Evolutionary conservation across 1,140 invertebrate species (phyloP).

Genomic region (Sinonovacula constricta): DNA sequence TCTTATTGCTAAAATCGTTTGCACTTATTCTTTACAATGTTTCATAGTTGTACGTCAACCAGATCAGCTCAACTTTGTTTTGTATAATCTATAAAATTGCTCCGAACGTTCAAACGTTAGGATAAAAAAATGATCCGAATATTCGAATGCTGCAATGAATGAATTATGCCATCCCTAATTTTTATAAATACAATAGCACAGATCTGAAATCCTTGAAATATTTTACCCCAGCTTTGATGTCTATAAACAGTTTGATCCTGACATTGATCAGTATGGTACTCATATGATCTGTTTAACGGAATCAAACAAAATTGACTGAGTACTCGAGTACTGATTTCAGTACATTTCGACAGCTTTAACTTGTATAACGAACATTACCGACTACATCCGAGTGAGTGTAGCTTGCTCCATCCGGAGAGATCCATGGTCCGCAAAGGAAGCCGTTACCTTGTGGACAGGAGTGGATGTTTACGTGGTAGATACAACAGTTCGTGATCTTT

Average conservation of each 20-base stretch:
- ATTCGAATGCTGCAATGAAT: no score
- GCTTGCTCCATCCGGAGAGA: conserved; percentile 59
- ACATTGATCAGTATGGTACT: no score
- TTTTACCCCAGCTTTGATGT: not conserved
- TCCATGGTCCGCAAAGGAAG: conserved; percentile 71
- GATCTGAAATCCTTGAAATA: not conserved
- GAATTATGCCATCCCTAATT: no score
- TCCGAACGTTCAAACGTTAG: no score
- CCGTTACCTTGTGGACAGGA: conserved; percentile 63
- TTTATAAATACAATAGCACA: not conserved
- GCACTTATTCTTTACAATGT: no score
- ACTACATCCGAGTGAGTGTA: conserved; percentile 62
- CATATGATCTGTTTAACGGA: not conserved
- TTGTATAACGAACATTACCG: not conserved
- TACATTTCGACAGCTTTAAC: not conserved
- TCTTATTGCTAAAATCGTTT: not conserved
- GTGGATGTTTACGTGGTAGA: conserved; percentile 72
- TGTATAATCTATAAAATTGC: no score
- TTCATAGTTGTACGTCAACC: no score
- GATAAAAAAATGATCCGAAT: no score
- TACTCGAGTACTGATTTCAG: not conserved
- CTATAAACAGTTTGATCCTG: no score
- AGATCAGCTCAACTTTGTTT: no score
- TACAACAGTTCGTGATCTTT: conserved; percentile 63
- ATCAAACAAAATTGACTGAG: not conserved